Evolutionary conservation across 1,140 invertebrate species (phyloP), one percentile per base, ranked within the genome.

Genomic region (Thaumatotibia leucotreta): DNA sequence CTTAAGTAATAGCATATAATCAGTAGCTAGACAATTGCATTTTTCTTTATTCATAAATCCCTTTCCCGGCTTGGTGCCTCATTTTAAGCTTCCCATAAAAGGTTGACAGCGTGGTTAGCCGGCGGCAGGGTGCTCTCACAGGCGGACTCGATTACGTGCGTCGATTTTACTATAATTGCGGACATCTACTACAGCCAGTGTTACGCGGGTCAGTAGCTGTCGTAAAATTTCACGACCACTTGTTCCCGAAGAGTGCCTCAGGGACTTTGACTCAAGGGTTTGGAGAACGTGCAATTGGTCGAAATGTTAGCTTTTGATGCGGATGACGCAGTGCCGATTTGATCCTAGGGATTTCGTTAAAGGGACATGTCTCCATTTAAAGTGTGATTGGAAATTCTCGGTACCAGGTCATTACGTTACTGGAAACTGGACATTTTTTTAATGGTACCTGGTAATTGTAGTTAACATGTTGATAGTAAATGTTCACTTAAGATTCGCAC

Each of bases 221-320:
- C 78, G 76, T 83, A 80, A 86, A 86, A 75, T 77, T 83, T 83
- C 72, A 82, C 68, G 77, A 82, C 64, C 73, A 73, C 72, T 82
- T 77, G 64, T 76, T 58, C 61, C 66, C 64, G 63, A 66, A 68
- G 63, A 68, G 64, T 54, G 58, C 74, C 65, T 61, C 64, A 67
- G 72, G 70, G 68, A 71, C 72, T 76, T n/a, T 45, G 17, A 20
- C 70, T 69, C 67, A 61, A 71, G 67, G 63, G 66, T 23, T 52
- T 65, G 33, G 50, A 49, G 62, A 70, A 75, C 64, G 67, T 67
- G 63, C 72, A 61, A 73, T 68, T 52, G 66, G 63, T 68, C 68
- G 24, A 67, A 67, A 70, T 63, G 65, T 32, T 50, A n/a, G 61
- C 39, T 63, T 73, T 73, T 69, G 71, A 67, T 67, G 71, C 22